A percentile compares a stretch with the other conserved stretches of the same genome.
Conservation (phyloP, 2,113 vertebrate genomes). For the Mixornis gularis region DNA sequence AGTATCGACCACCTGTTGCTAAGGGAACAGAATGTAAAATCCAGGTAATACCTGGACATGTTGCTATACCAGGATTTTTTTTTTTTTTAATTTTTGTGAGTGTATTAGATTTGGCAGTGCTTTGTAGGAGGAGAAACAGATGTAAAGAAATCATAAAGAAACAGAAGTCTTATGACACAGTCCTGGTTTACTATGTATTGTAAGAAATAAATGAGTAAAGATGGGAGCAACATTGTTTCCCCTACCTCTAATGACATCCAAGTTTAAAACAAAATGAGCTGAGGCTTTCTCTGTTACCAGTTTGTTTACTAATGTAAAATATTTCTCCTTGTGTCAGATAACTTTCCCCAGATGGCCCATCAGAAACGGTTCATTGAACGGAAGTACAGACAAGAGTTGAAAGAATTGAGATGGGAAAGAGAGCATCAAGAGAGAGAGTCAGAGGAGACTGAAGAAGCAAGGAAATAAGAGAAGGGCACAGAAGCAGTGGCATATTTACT, state of each 20-base stretch:
- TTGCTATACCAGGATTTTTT: background rate
- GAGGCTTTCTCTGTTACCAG: conserved; percentile 1
- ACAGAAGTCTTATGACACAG: background rate
- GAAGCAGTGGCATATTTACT: conserved; percentile 52
- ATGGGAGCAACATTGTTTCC: background rate
- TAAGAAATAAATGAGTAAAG: background rate
- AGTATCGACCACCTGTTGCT: conserved; percentile 26
- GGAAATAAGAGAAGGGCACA: conserved; percentile 75
- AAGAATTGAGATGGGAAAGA: conserved; percentile 96
- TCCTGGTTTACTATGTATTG: background rate
- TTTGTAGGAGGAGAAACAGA: background rate
- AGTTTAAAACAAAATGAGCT: background rate
- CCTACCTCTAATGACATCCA: background rate
- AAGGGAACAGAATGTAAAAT: conserved; percentile 39
- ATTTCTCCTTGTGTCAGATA: conserved; percentile 84
- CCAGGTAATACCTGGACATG: background rate
- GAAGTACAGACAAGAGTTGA: conserved; percentile 98
- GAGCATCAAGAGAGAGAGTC: conserved; percentile 91
- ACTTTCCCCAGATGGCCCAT: conserved; percentile 99
- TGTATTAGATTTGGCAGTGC: background rate
- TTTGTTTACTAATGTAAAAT: conserved; percentile 72
- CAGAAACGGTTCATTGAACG: conserved; percentile 99
- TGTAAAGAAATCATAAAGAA: background rate
- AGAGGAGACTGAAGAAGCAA: conserved; percentile 83
- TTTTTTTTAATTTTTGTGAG: background rate